Evolutionary conservation across 2,113 vertebrate genomes (phyloP).

Genomic region (Geothlypis trichas): DNA sequence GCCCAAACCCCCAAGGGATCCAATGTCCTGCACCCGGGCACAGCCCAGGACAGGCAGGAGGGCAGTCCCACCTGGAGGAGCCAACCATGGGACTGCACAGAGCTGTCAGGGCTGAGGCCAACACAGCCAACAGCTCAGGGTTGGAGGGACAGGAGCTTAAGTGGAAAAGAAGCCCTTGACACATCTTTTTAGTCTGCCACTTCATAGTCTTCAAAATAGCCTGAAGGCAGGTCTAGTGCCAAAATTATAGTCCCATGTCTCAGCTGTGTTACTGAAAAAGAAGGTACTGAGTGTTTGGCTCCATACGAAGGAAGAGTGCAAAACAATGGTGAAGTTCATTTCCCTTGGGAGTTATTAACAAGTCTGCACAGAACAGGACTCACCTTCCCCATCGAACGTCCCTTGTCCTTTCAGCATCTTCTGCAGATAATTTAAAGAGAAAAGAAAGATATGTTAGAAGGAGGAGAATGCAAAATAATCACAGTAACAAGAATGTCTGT

Average conservation of each 20-base stretch:
- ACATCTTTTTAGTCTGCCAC: not conserved
- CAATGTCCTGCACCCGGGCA: not conserved
- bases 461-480: not conserved
- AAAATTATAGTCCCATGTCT: not conserved
- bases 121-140: fast-evolving
- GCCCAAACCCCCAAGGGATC: fast-evolving
- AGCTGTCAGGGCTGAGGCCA: not conserved
- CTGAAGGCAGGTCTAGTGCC: not conserved
- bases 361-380: constrained; percentile 55
- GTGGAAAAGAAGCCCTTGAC: not conserved
- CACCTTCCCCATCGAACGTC: constrained; percentile 94
- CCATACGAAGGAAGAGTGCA: fast-evolving
- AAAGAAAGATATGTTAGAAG: constrained; percentile 8
- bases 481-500: not conserved
- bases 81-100: fast-evolving
- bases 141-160: not conserved
- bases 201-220: not conserved
- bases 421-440: constrained; percentile 67
- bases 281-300: not conserved
- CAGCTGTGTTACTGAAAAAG: not conserved
- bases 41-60: not conserved
- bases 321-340: fast-evolving
- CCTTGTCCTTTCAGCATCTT: constrained; percentile 84
- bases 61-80: not conserved
- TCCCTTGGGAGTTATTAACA: not conserved